phyloP scores from a whole-genome alignment of 2,113 vertebrate species.

The Tretioscincus oriximinensis region DNA sequence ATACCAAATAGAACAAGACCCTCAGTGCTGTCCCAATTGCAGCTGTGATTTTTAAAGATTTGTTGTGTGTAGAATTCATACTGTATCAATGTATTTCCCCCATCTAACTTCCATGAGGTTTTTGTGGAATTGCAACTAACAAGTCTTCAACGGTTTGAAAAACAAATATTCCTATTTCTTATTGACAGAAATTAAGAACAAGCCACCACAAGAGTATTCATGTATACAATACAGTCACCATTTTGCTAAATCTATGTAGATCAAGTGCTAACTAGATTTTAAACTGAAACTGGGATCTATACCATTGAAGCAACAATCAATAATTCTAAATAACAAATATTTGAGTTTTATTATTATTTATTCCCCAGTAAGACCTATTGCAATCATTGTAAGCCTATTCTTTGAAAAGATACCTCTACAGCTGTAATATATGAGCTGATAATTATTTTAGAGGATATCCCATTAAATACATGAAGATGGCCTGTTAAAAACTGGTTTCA shows the following conservation, averaged over 20 bases:
- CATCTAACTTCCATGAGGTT: neutral
- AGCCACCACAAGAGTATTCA: neutral
- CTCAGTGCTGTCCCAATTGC: neutral
- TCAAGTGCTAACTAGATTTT: neutral
- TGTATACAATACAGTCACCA: neutral
- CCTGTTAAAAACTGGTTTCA: neutral
- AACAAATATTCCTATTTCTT: neutral
- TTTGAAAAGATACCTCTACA: neutral
- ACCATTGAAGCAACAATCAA: neutral
- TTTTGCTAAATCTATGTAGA: neutral
- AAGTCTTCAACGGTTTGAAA: neutral
- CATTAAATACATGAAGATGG: neutral
- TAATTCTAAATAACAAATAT: neutral
- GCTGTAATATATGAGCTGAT: neutral
- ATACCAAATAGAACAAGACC: too few species aligned
- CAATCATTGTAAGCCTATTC: neutral
- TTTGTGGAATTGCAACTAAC: too few species aligned
- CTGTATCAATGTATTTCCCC: neutral
- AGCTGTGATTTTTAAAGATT: neutral
- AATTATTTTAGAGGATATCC: too few species aligned
- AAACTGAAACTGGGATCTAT: too few species aligned
- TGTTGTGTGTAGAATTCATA: neutral
- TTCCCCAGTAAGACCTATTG: neutral
- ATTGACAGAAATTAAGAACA: neutral
- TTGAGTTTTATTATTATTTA: neutral